These are phyloP conservation scores for Protodeltote pygarga DNA, from an alignment of 2,888 invertebrate genomes.

Conservation along the genomic window DNA sequence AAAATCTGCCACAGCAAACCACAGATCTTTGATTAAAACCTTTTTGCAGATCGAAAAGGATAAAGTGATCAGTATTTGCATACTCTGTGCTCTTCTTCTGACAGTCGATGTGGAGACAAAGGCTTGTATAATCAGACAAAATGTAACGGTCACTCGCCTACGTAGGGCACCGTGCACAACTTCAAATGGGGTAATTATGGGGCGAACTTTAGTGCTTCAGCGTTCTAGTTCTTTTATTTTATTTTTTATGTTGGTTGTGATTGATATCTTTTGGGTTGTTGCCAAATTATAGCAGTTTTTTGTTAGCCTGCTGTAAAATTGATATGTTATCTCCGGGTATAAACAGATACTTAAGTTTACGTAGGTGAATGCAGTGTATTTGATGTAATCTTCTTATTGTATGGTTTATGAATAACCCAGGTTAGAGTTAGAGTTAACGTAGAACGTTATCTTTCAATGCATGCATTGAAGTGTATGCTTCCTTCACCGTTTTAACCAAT, in stretches of 20 bases:
- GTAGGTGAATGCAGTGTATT: no score
- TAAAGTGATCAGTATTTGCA: slow-evolving; percentile 33
- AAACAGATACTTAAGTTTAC: no score
- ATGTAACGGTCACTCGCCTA: slow-evolving; percentile 22
- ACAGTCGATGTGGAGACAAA: slow-evolving; percentile 13
- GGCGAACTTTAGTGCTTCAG: slow-evolving; percentile 22
- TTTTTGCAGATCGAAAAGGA: slow-evolving; percentile 11
- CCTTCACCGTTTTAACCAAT: no score
- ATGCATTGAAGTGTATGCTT: no score
- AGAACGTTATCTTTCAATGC: no score
- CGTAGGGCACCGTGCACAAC: slow-evolving; percentile 15
- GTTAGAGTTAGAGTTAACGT: no score
- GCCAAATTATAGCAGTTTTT: slow-evolving; percentile 17
- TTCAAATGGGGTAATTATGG: slow-evolving; percentile 34
- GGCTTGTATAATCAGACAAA: slow-evolving; percentile 23
- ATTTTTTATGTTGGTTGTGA: slow-evolving; percentile 19
- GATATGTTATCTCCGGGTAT: neutral
- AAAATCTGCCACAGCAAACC: slow-evolving; percentile 15
- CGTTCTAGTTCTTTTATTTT: slow-evolving; percentile 18
- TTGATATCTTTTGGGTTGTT: slow-evolving; percentile 22
- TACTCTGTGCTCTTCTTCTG: slow-evolving; percentile 33
- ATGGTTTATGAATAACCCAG: no score
- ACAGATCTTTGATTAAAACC: slow-evolving; percentile 25
- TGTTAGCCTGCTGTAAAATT: neutral
- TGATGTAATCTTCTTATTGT: no score